Percentiles rank a stretch among this genome's conserved stretches.
These are phyloP conservation scores for Gambelia wislizenii DNA, from an alignment of 2,797 vertebrate genomes.

Conservation along the genomic window DNA sequence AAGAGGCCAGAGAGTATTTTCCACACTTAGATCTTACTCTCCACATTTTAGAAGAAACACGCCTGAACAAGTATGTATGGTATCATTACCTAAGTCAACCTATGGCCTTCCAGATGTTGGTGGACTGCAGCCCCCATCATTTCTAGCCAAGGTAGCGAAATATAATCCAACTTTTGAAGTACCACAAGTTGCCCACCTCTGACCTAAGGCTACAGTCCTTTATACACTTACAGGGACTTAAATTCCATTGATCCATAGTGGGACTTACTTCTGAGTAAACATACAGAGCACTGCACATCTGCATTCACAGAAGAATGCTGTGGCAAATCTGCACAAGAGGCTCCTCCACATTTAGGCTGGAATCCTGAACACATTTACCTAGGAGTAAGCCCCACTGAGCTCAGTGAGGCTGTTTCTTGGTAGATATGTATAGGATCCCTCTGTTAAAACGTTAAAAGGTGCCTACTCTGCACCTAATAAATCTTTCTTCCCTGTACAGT, in stretches of 20 bases:
- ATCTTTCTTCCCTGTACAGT: neutral
- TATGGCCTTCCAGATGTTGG: neutral
- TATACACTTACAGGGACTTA: neutral
- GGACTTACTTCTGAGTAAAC: neutral
- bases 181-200: neutral
- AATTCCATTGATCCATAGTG: neutral
- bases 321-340: slow-evolving; percentile 41
- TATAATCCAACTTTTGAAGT: neutral
- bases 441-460: neutral
- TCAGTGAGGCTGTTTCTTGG: too few species aligned
- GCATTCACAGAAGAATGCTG: slow-evolving; percentile 27
- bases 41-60: slow-evolving; percentile 26
- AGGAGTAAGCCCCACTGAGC: neutral
- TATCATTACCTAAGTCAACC: neutral
- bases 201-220: neutral
- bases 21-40: neutral
- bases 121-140: neutral
- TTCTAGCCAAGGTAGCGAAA: neutral
- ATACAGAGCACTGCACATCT: neutral
- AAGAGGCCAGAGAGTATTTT: neutral
- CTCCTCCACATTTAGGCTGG: slow-evolving; percentile 12
- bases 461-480: neutral
- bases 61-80: slow-evolving; percentile 12
- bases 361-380: neutral
- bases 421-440: neutral